Evolutionary conservation across 2,888 invertebrate species (phyloP).

Genomic region (Brachynemurus nebulosus): DNA sequence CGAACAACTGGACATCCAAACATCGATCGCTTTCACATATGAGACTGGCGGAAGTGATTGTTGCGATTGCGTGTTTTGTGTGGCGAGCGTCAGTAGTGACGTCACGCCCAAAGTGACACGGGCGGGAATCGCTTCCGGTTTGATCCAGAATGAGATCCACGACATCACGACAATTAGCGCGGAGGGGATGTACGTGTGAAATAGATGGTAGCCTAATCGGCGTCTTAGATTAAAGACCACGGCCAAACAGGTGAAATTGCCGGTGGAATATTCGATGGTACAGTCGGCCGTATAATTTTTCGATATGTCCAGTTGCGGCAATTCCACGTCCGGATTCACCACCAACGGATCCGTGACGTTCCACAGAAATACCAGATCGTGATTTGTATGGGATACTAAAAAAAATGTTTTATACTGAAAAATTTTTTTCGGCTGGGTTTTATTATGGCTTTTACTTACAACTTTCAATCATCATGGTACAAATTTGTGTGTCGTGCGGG

Average conservation of each 20-base stretch:
- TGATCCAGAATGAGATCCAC: slow-evolving; percentile 94
- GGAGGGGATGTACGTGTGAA: slow-evolving; percentile 86
- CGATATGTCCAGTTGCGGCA: slow-evolving; percentile 77
- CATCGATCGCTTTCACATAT: slow-evolving; percentile 84
- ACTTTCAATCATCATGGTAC: slow-evolving; percentile 89
- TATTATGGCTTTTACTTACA: slow-evolving; percentile 64
- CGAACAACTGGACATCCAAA: slow-evolving; percentile 87
- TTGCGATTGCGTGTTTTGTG: slow-evolving; percentile 85
- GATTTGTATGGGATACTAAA: slow-evolving; percentile 76
- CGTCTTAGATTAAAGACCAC: slow-evolving; percentile 73
- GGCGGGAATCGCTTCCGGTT: slow-evolving; percentile 83
- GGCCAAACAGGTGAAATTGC: slow-evolving; percentile 85
- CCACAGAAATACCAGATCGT: slow-evolving; percentile 83
- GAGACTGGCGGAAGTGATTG: slow-evolving; percentile 81
- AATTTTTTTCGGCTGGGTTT: no score
- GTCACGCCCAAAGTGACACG: slow-evolving; percentile 80
- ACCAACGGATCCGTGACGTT: slow-evolving; percentile 75
- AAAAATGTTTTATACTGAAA: slow-evolving; percentile 14
- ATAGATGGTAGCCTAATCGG: slow-evolving; percentile 76
- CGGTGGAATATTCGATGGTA: slow-evolving; percentile 72
- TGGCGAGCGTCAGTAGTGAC: slow-evolving; percentile 76
- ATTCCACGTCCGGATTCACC: slow-evolving; percentile 74
- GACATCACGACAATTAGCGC: slow-evolving; percentile 89
- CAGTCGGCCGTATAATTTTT: slow-evolving; percentile 82
- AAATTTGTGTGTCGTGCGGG: slow-evolving; percentile 87